phyloP scores from a whole-genome alignment of 2,113 vertebrate genomes.

The Ptychochromis oligacanthus region DNA sequence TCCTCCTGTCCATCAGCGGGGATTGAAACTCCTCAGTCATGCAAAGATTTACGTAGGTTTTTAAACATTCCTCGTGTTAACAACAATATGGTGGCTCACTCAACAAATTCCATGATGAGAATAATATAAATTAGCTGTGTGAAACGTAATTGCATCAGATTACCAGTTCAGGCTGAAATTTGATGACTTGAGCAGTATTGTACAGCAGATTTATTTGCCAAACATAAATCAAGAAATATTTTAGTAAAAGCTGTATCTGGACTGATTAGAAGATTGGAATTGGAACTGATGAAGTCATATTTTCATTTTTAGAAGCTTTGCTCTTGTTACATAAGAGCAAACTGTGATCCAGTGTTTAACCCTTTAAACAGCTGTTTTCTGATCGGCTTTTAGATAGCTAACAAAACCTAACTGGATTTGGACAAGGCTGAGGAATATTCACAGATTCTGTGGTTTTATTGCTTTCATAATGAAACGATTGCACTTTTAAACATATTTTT shows the following conservation, averaged over 20 bases:
- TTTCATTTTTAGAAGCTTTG: background rate
- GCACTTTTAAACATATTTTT: background rate
- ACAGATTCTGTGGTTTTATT: background rate
- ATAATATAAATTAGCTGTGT: conserved; percentile 3
- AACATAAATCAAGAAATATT: background rate
- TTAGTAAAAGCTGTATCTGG: background rate
- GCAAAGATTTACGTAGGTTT: background rate
- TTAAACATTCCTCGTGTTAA: background rate
- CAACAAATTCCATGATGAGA: background rate
- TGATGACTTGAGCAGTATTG: background rate
- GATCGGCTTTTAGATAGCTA: background rate
- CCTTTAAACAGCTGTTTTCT: background rate
- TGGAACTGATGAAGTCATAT: background rate
- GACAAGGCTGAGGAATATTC: background rate
- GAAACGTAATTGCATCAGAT: background rate
- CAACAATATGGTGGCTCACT: background rate
- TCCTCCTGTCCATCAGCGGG: background rate
- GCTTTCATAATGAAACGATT: background rate
- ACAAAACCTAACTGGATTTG: background rate
- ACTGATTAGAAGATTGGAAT: background rate
- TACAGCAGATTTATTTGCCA: conserved; percentile 1
- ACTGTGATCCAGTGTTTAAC: background rate
- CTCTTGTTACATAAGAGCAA: background rate
- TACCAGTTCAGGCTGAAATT: background rate
- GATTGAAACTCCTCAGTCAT: background rate